Evolutionary conservation across 2,888 invertebrate genomes (phyloP), one percentile per base, ranked within the genome.

Genomic region (Clanis bilineata): DNA sequence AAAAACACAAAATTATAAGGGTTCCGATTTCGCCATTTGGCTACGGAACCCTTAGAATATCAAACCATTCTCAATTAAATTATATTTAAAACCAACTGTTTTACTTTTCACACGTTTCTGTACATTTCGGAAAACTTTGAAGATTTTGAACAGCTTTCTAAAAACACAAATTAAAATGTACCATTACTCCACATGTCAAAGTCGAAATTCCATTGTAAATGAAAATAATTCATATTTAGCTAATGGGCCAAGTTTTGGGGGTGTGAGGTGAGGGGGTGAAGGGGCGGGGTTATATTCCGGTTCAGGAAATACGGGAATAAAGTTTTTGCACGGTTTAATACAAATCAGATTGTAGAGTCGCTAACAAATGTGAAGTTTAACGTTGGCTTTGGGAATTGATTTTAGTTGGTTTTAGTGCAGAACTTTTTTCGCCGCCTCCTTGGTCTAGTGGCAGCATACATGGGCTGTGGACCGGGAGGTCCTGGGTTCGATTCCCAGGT

Each of bases 291-390:
- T 15, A 47, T 47, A 47, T 47, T 47, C 15, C 47, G 47, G 23
- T 47, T 47, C 47, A 47, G 47, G 47, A 47, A 47, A 47, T 47
- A 23, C n/a, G 15, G 7, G n/a, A n/a, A 38, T 38, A 3, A 47
- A 47, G 47, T 47, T 47, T 47, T 47, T 25, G 41, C 3, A 7
- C 18, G 10, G 44, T 47, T 47, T 47, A 44, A 47, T 47, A 6
- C 15, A 6, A 25, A n/a, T 44, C 18, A 18, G 2, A 44, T 21
- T 44, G 44, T 44, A 21, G 25, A 25, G 25, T 25, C 6, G 3
- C 25, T 4, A n/a, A n/a, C 3, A 25, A 4, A 6, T 25, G 6
- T 25, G 25, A 3, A 25, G 25, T 25, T 25, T 25, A 25, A 4
- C n/a, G n/a, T 25, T 25, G 6, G 25, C 25, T 6, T 25, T 25